Percentiles rank a stretch among this genome's conserved stretches.
Conservation (phyloP, 2,113 vertebrate species). For the Daboia siamensis region DNA sequence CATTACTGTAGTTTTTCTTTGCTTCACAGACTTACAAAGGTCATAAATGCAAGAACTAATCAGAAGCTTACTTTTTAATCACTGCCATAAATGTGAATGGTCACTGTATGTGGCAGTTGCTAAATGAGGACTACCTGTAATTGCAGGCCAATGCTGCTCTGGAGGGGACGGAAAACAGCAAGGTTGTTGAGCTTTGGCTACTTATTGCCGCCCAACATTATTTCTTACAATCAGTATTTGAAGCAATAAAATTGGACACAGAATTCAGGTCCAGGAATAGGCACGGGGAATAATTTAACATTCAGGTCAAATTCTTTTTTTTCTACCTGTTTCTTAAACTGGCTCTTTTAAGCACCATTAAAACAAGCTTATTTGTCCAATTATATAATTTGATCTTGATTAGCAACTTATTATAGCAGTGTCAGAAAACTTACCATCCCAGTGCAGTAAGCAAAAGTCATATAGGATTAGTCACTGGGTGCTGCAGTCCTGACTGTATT, state of each 20-base stretch:
- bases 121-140: neutral
- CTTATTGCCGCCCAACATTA: neutral
- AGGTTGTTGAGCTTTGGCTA: neutral
- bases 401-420: neutral
- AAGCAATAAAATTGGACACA: neutral
- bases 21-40: neutral
- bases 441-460: conserved; percentile 10
- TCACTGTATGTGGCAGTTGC: neutral
- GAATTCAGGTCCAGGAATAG: neutral
- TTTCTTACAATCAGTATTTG: neutral
- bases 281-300: neutral
- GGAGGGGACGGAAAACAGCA: neutral
- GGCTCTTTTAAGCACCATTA: neutral
- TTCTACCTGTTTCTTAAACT: conserved; percentile 2
- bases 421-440: neutral
- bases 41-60: neutral
- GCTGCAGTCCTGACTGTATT: neutral
- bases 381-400: neutral
- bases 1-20: neutral
- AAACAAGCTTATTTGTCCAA: neutral
- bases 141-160: neutral
- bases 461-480: neutral
- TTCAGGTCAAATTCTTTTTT: neutral
- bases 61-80: neutral
- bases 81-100: neutral